These are phyloP conservation scores for Nymphalis io DNA, from an alignment of 1,140 invertebrate genomes.

Conservation along the genomic window DNA sequence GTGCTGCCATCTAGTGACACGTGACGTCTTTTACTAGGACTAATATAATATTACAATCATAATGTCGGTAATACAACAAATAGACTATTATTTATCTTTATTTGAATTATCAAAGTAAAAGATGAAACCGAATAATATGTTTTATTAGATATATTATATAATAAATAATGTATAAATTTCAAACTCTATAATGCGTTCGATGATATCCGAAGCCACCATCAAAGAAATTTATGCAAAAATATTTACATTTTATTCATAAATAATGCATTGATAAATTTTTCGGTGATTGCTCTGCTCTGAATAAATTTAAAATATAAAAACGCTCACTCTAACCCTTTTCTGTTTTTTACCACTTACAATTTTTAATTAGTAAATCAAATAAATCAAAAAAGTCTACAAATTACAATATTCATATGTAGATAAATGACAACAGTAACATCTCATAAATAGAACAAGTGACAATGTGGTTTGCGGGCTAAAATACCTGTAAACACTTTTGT, in stretches of 20 bases:
- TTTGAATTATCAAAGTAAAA: too few relatives aligned
- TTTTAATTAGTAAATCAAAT: background rate
- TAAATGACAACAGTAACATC: too few relatives aligned
- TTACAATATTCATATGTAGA: too few relatives aligned
- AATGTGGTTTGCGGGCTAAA: too few relatives aligned
- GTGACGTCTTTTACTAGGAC: too few relatives aligned
- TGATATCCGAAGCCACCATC: conserved; percentile 19
- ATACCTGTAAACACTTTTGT: too few relatives aligned
- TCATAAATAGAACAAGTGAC: too few relatives aligned
- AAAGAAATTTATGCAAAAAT: conserved; percentile 44
- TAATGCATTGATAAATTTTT: conserved; percentile 54
- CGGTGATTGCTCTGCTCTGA: conserved; percentile 45
- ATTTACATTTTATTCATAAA: conserved; percentile 55
- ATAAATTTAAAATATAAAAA: conserved; percentile 7
- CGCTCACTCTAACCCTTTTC: background rate
- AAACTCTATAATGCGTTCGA: background rate
- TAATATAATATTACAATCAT: too few relatives aligned
- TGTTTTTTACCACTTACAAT: background rate
- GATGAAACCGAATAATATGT: too few relatives aligned
- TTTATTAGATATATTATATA: background rate
- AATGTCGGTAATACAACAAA: too few relatives aligned
- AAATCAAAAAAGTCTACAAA: too few relatives aligned
- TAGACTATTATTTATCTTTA: background rate
- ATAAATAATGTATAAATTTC: background rate
- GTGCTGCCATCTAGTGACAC: background rate